Evolutionary conservation across 2,888 invertebrate genomes (phyloP).

Genomic region (Brachyptera putata): DNA sequence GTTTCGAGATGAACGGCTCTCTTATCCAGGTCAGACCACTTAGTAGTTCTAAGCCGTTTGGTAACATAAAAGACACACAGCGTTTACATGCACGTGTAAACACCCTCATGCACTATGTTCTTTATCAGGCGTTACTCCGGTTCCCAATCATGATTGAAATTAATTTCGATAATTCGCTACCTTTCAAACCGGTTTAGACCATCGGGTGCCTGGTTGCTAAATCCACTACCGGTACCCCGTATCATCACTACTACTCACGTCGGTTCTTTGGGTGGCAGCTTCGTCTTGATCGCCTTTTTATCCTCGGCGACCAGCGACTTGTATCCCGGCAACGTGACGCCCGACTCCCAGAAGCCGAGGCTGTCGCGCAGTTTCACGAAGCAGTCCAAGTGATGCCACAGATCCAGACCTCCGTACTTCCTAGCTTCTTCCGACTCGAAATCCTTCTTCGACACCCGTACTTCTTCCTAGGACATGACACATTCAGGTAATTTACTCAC

Average conservation of each 20-base stretch:
- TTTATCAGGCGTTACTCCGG: too few species aligned
- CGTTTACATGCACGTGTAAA: too few species aligned
- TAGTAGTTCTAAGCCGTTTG: too few species aligned
- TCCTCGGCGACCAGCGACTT: conserved; percentile 66
- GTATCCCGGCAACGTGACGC: conserved; percentile 73
- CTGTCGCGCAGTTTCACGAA: conserved; percentile 72
- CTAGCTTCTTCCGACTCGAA: conserved; percentile 75
- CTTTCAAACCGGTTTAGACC: too few species aligned
- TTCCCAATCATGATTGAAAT: too few species aligned
- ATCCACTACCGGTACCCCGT: too few species aligned
- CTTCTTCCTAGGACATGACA: conserved; percentile 56
- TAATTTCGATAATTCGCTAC: too few species aligned
- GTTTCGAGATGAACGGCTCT: too few species aligned
- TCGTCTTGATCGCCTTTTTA: conserved; percentile 56
- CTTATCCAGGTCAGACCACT: too few species aligned
- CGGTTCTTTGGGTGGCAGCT: conserved; percentile 52
- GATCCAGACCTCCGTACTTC: conserved; percentile 75
- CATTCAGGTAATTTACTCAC: conserved; percentile 7
- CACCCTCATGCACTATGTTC: too few species aligned
- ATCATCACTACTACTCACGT: conserved; percentile 4
- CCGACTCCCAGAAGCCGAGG: conserved; percentile 67
- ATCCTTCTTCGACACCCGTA: conserved; percentile 79
- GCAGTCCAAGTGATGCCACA: conserved; percentile 91
- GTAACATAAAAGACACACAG: too few species aligned
- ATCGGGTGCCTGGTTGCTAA: too few species aligned